Conservation (phyloP, 2,888 invertebrate genomes). For the Nephrotoma flavescens region DNA sequence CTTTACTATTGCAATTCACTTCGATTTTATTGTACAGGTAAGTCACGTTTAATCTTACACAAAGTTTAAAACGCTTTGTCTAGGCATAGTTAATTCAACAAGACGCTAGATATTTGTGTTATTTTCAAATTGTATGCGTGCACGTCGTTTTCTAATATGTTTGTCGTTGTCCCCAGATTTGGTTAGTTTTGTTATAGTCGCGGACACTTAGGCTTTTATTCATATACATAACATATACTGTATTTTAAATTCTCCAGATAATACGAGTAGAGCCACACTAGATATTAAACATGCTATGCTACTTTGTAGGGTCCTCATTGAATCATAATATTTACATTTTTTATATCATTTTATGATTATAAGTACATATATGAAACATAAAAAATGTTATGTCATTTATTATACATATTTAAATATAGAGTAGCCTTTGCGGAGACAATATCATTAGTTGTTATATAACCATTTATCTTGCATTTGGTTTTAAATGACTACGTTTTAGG, state of each 20-base stretch:
- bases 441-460: too few species aligned
- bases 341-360: neutral
- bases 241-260: neutral
- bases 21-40: neutral
- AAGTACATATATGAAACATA: too few species aligned
- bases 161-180: neutral
- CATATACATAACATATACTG: neutral
- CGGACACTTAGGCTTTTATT: neutral
- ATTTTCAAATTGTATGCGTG: too few species aligned
- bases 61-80: neutral
- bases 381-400: too few species aligned
- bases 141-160: neutral
- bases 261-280: neutral
- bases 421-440: too few species aligned
- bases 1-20: neutral
- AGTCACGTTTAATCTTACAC: neutral
- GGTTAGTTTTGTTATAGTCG: neutral
- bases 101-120: too few species aligned
- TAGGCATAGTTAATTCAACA: neutral
- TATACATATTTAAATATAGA: too few species aligned
- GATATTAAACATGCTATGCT: neutral
- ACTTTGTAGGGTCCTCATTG: neutral
- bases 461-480: too few species aligned
- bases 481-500: too few species aligned
- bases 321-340: neutral